A percentile compares a stretch with the other conserved stretches of the same genome.
These are phyloP conservation scores for Capromys pilorides DNA, from an alignment of 2,797 vertebrate genomes.

Conservation along the genomic window DNA sequence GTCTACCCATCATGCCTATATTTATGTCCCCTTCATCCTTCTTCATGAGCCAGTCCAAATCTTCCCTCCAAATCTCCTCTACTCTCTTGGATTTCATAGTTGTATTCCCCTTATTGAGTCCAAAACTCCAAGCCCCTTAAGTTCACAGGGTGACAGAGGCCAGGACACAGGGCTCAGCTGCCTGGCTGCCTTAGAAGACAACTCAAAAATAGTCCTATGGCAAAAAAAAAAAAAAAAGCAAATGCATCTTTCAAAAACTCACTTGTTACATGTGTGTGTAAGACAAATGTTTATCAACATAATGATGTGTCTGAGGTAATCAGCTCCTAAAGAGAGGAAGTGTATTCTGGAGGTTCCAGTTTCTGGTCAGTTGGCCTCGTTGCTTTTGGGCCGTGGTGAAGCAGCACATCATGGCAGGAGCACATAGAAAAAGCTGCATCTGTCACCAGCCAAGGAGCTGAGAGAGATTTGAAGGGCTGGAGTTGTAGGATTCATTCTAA, in stretches of 20 bases:
- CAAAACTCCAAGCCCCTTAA: not conserved
- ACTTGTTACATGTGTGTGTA: too few relatives aligned
- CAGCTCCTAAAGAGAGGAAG: not conserved
- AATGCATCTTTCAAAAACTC: not conserved
- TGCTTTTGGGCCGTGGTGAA: not conserved
- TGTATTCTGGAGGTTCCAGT: not conserved
- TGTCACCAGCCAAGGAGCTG: not conserved
- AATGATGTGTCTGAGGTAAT: not conserved
- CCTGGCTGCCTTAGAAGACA: not conserved
- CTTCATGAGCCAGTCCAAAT: not conserved
- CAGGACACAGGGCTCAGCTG: not conserved
- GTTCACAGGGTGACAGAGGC: not conserved
- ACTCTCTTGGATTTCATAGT: not conserved
- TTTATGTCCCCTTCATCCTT: not conserved
- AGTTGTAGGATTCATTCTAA: not conserved
- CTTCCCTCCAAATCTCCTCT: not conserved
- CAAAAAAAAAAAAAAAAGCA: not conserved
- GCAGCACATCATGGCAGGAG: not conserved
- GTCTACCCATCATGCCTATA: too few relatives aligned
- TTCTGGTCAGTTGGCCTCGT: not conserved
- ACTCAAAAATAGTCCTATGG: not conserved
- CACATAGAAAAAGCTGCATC: not conserved
- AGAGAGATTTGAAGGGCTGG: not conserved
- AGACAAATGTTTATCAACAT: not conserved
- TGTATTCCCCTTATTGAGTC: not conserved